These are phyloP conservation scores for Hydra vulgaris DNA, from an alignment of 30 jellyfish, hydroid and myxozoan species.

Conservation along the genomic window DNA sequence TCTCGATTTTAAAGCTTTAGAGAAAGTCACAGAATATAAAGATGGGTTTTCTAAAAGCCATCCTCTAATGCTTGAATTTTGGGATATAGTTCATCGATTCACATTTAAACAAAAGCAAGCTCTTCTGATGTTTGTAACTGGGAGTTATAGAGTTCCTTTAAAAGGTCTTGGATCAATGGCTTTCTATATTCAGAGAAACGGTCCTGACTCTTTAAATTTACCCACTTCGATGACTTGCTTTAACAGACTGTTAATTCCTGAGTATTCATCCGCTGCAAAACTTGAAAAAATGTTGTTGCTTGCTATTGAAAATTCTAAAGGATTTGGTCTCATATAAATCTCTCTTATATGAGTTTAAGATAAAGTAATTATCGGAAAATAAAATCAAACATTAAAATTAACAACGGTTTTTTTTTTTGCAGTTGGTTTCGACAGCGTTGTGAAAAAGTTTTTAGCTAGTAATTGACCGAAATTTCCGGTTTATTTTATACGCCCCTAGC, in stretches of 20 bases:
- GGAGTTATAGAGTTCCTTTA: constrained; percentile 89
- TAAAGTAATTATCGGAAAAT: too few species aligned
- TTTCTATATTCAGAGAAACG: constrained; percentile 66
- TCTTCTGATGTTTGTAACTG: constrained; percentile 86
- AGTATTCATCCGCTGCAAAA: constrained; percentile 30
- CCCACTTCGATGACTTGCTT: constrained; percentile 96
- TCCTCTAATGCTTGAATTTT: constrained; percentile 50
- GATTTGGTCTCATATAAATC: constrained; percentile 78
- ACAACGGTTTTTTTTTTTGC: too few species aligned
- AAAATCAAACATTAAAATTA: too few species aligned
- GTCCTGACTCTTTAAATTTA: constrained; percentile 74
- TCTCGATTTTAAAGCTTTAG: constrained; percentile 68
- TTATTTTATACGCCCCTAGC: too few species aligned
- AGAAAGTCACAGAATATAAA: constrained; percentile 53
- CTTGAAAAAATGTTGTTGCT: constrained; percentile 56
- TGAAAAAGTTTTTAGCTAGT: too few species aligned
- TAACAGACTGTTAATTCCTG: constrained; percentile 72
- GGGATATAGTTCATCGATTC: constrained; percentile 58
- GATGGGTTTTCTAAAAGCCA: constrained; percentile 61
- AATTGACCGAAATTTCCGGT: too few species aligned
- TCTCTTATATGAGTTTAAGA: too few species aligned
- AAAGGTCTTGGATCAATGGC: constrained; percentile 69
- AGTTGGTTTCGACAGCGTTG: too few species aligned
- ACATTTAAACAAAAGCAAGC: constrained; percentile 53
- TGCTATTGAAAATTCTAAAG: constrained; percentile 80